Conservation (phyloP, 2,797 vertebrate genomes). For the Eospalax fontanierii region DNA sequence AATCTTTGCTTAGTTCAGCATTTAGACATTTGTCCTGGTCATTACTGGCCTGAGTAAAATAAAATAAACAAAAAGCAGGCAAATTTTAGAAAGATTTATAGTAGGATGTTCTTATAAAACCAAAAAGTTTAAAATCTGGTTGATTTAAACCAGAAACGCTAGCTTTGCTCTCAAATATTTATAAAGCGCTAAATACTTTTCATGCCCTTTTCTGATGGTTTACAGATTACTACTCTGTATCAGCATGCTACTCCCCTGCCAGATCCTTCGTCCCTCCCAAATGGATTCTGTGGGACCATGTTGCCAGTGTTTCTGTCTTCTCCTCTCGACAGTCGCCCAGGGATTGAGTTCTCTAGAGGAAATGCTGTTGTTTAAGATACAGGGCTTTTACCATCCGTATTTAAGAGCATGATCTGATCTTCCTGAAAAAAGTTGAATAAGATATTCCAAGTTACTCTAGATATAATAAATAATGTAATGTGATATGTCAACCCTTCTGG, state of each 20-base stretch:
- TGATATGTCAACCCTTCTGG: slow-evolving; percentile 33
- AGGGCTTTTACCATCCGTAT: neutral
- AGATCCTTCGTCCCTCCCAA: neutral
- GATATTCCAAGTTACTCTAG: slow-evolving; percentile 60
- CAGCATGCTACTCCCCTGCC: neutral
- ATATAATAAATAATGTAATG: slow-evolving; percentile 44
- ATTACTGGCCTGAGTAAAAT: slow-evolving; percentile 80
- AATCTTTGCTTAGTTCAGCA: slow-evolving; percentile 82
- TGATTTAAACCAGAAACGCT: slow-evolving; percentile 79
- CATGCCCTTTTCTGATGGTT: slow-evolving; percentile 66
- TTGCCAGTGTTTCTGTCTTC: slow-evolving; percentile 24
- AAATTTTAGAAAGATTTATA: slow-evolving; percentile 80
- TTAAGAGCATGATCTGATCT: slow-evolving; percentile 13
- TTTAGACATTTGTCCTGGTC: slow-evolving; percentile 82
- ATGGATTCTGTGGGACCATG: neutral
- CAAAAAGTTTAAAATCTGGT: slow-evolving; percentile 76
- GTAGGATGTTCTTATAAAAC: slow-evolving; percentile 82
- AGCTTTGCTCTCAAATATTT: slow-evolving; percentile 81
- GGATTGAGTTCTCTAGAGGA: neutral
- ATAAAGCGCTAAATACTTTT: slow-evolving; percentile 75
- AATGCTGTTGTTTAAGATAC: slow-evolving; percentile 2
- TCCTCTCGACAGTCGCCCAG: neutral
- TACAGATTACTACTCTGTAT: slow-evolving; percentile 65
- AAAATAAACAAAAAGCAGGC: slow-evolving; percentile 76
- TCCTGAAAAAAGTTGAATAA: slow-evolving; percentile 42